These are phyloP conservation scores for Pterocles orientalis DNA, from an alignment of 2,113 vertebrate species.

Conservation along the genomic window DNA sequence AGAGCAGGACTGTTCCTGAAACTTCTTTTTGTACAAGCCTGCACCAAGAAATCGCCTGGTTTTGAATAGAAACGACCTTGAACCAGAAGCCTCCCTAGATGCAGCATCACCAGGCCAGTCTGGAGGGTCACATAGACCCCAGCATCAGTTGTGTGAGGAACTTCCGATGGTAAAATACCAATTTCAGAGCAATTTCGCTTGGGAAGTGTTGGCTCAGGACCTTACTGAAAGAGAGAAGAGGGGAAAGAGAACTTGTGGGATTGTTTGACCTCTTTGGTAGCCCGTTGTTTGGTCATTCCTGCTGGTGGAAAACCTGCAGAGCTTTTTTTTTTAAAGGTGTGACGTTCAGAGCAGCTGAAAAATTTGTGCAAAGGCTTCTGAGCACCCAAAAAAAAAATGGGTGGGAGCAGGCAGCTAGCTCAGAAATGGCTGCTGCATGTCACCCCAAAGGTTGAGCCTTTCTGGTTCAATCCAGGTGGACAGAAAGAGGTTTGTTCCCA, in stretches of 20 bases:
- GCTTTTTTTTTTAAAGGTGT: background rate
- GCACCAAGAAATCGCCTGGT: background rate
- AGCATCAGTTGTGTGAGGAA: background rate
- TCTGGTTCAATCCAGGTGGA: background rate
- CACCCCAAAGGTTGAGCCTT: background rate
- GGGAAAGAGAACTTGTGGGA: background rate
- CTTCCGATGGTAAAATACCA: background rate
- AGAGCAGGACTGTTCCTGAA: background rate
- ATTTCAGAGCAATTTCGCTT: background rate
- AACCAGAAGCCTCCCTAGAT: background rate
- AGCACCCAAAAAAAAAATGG: background rate
- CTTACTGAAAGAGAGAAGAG: background rate
- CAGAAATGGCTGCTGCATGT: background rate
- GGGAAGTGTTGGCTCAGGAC: background rate
- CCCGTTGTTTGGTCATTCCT: background rate
- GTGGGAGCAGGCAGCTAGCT: background rate
- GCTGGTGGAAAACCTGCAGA: background rate
- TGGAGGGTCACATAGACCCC: background rate
- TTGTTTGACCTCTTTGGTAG: background rate
- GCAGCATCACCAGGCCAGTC: background rate
- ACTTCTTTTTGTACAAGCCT: background rate
- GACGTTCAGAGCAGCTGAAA: background rate
- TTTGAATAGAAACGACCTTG: background rate
- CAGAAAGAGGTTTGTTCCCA: background rate
- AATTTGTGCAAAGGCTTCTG: background rate